A percentile compares a stretch with the other conserved stretches of the same genome.
Conservation (phyloP, 2,113 vertebrate species). For the Chlamydotis undulata region DNA sequence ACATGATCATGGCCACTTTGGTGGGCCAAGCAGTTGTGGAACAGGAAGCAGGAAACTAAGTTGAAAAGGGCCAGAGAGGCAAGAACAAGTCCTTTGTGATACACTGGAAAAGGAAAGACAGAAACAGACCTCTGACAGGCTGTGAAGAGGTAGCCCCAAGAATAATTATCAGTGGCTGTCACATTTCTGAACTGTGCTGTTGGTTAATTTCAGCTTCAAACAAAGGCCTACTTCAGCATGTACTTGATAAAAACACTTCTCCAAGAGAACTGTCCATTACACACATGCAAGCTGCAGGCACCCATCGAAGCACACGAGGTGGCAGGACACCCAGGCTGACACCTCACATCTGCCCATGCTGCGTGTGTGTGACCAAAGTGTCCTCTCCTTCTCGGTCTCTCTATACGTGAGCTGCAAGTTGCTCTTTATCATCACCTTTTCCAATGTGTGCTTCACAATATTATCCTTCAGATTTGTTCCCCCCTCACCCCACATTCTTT, state of each 20-base stretch:
- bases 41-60: neutral
- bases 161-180: neutral
- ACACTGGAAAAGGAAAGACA: neutral
- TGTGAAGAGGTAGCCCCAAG: neutral
- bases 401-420: neutral
- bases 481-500: neutral
- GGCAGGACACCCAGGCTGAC: neutral
- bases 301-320: accelerated
- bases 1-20: neutral
- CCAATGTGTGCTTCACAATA: neutral
- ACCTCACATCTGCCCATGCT: neutral
- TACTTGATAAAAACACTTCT: neutral
- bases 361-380: neutral
- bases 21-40: neutral
- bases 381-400: neutral
- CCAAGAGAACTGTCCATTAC: neutral
- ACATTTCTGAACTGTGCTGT: neutral
- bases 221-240: neutral
- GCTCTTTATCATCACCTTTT: neutral
- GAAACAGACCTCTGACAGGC: neutral
- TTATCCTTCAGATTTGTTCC: neutral
- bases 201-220: neutral
- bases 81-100: neutral
- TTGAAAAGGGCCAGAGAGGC: neutral
- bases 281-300: neutral